These are phyloP conservation scores for Gopherus evgoodei DNA, from an alignment of 2,113 vertebrate genomes.

Conservation along the genomic window DNA sequence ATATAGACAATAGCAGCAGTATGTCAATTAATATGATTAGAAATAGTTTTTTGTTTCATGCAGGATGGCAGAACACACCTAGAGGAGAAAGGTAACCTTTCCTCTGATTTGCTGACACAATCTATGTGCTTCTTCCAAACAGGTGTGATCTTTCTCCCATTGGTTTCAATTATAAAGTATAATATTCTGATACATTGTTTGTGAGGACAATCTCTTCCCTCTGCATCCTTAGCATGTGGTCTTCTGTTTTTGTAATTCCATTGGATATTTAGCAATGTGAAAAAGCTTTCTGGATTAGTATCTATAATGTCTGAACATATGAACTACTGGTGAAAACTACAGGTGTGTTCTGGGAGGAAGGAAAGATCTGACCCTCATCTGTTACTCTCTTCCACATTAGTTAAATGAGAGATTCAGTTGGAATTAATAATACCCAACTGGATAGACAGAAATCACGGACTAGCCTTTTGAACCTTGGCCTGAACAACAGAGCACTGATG, in stretches of 20 bases:
- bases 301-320: background rate
- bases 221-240: background rate
- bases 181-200: background rate
- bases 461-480: slow-evolving; percentile 4
- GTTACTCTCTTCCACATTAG: background rate
- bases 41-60: background rate
- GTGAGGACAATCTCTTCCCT: background rate
- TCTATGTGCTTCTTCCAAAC: background rate
- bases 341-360: background rate
- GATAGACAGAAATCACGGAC: background rate
- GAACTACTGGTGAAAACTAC: background rate
- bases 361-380: background rate
- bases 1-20: background rate
- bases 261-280: background rate
- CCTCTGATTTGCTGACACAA: background rate
- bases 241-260: background rate
- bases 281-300: background rate
- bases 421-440: background rate
- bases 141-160: background rate
- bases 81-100: background rate
- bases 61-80: background rate
- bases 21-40: background rate
- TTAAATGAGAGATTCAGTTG: background rate
- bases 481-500: background rate
- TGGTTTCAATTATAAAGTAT: background rate